phyloP scores from a whole-genome alignment of 1,140 invertebrate genomes.

The Trichonephila clavata region DNA sequence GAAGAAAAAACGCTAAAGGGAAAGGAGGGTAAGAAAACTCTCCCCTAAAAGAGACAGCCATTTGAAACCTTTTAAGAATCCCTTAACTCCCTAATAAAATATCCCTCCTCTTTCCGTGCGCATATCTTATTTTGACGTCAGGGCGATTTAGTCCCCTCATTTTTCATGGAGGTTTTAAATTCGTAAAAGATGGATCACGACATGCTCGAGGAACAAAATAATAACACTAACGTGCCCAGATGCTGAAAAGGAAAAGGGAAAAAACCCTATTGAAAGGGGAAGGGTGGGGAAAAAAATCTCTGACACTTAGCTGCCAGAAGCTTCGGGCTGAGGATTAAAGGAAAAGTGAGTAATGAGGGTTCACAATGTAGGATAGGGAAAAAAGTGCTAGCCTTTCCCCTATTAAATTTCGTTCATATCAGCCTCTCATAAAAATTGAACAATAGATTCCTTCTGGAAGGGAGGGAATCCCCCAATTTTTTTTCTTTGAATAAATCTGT shows the following conservation, averaged over 20 bases:
- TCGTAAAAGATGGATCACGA: constrained; percentile 37
- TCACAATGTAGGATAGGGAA: background rate
- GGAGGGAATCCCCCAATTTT: background rate
- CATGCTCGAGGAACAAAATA: background rate
- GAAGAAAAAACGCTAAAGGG: background rate
- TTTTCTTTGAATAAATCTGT: background rate
- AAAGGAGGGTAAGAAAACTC: background rate
- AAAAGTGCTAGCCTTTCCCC: background rate
- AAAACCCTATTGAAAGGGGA: background rate
- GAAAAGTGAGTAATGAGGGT: constrained; percentile 21
- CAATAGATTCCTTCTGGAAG: background rate
- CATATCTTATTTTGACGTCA: constrained; percentile 23
- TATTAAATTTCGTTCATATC: constrained; percentile 35
- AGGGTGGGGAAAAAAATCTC: background rate
- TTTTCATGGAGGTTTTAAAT: constrained; percentile 38
- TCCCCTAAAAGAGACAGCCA: background rate
- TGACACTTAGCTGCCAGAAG: constrained; percentile 6
- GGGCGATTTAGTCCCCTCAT: constrained; percentile 33
- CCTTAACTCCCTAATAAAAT: constrained; percentile 26
- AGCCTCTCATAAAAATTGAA: constrained; percentile 12
- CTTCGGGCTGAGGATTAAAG: background rate
- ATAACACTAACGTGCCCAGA: constrained; percentile 23
- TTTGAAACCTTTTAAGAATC: constrained; percentile 35
- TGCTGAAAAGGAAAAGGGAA: background rate
- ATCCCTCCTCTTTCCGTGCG: background rate